These are phyloP conservation scores for Chamaetylas fuelleborni DNA, from an alignment of 2,113 vertebrate genomes.

Conservation along the genomic window DNA sequence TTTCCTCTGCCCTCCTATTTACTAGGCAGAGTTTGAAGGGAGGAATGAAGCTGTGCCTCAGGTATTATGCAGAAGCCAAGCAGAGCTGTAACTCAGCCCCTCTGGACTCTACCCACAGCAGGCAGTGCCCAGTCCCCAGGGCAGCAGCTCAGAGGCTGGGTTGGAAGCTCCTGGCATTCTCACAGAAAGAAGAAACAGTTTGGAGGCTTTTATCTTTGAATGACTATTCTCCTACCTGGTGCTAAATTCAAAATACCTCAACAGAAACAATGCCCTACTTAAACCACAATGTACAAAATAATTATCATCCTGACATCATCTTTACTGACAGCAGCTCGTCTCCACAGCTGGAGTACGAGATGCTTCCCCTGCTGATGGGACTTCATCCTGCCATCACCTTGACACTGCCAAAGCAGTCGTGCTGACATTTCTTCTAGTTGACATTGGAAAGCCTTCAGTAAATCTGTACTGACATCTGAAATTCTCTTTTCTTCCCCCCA, in stretches of 20 bases:
- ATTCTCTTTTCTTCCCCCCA: background rate
- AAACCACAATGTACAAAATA: slow-evolving; percentile 26
- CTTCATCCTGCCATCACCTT: slow-evolving; percentile 55
- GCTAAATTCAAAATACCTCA: slow-evolving; percentile 36
- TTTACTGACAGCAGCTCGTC: slow-evolving; percentile 12
- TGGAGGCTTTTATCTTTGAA: background rate
- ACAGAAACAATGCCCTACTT: slow-evolving; percentile 42
- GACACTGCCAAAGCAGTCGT: background rate
- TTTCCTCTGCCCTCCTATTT: background rate
- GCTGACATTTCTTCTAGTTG: slow-evolving; percentile 39
- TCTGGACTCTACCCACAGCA: rapidly evolving
- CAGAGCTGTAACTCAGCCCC: background rate
- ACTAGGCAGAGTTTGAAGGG: background rate
- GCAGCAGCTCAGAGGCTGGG: background rate
- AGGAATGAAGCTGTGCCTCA: background rate
- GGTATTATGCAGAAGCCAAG: background rate
- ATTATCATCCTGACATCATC: slow-evolving; percentile 39
- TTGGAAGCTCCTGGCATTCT: background rate
- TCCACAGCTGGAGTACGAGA: background rate
- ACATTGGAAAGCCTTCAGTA: slow-evolving; percentile 54
- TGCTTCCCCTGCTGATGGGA: background rate
- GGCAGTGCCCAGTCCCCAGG: background rate
- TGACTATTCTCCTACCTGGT: background rate
- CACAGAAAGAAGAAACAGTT: background rate
- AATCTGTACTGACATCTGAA: slow-evolving; percentile 63